phyloP scores from a whole-genome alignment of 2,888 invertebrate genomes.

The Lycaena phlaeas region DNA sequence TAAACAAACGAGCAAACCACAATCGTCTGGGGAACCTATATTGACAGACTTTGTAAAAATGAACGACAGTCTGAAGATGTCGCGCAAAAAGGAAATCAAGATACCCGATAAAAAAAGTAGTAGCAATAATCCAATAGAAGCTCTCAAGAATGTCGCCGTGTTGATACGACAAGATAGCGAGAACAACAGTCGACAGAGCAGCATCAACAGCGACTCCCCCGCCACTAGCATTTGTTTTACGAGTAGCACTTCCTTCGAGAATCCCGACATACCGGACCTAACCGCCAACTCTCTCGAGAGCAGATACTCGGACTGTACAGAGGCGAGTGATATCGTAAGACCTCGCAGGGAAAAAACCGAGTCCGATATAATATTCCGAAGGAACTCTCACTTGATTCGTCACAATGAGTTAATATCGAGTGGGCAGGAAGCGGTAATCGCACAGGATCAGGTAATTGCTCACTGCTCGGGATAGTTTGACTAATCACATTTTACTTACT shows the following conservation, averaged over 20 bases:
- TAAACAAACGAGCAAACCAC: slow-evolving; percentile 63
- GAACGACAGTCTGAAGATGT: slow-evolving; percentile 64
- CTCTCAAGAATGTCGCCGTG: slow-evolving; percentile 56
- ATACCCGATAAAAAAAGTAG: slow-evolving; percentile 34
- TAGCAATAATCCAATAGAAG: slow-evolving; percentile 52
- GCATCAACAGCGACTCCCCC: slow-evolving; percentile 57
- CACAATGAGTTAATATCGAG: slow-evolving; percentile 54
- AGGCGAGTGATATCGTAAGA: slow-evolving; percentile 60
- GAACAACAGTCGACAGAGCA: slow-evolving; percentile 50
- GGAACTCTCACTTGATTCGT: slow-evolving; percentile 60
- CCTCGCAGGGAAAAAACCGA: slow-evolving; percentile 91
- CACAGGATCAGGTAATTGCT: slow-evolving; percentile 67
- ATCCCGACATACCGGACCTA: slow-evolving; percentile 49
- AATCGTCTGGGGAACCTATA: slow-evolving; percentile 76
- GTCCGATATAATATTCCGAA: slow-evolving; percentile 86
- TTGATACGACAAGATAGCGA: slow-evolving; percentile 56
- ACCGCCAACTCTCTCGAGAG: slow-evolving; percentile 47
- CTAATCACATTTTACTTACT: slow-evolving; percentile 50
- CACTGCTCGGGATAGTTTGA: slow-evolving; percentile 61
- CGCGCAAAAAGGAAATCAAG: slow-evolving; percentile 47
- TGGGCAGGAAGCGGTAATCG: slow-evolving; percentile 73
- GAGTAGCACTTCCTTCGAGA: slow-evolving; percentile 46
- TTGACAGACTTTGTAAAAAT: slow-evolving; percentile 79
- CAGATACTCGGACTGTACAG: slow-evolving; percentile 31
- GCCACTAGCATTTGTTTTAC: slow-evolving; percentile 53